Percentiles rank a stretch among this genome's conserved stretches.
phyloP scores from a whole-genome alignment of 2,888 invertebrate species.

The Netelia fuscicornis region DNA sequence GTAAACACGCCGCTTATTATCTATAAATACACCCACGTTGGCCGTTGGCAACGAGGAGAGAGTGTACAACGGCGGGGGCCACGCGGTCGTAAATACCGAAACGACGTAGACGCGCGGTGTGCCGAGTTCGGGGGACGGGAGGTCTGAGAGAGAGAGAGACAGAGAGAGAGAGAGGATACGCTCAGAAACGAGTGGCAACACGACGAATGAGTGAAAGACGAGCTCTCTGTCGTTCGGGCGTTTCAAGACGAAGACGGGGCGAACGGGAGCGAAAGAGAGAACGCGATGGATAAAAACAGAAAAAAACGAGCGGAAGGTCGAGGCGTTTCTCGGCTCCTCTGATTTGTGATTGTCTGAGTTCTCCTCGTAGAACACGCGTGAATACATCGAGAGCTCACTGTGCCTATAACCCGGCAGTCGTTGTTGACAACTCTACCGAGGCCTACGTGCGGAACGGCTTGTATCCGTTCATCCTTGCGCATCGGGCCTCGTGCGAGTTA shows the following conservation, averaged over 20 bases:
- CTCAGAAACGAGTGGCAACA: no score
- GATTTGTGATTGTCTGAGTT: conserved; percentile 21
- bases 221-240: conserved; percentile 29
- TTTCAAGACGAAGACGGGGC: conserved; percentile 3
- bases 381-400: background rate
- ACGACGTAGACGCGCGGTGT: conserved; percentile 10
- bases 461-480: background rate
- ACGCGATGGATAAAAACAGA: conserved; percentile 15
- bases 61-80: conserved; percentile 45
- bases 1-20: conserved; percentile 75
- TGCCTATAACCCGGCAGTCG: conserved; percentile 19
- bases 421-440: conserved; percentile 31
- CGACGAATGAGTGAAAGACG: conserved; percentile 34
- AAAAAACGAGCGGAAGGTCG: conserved; percentile 50
- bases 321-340: conserved; percentile 11
- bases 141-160: background rate
- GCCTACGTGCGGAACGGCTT: conserved; percentile 58
- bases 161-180: background rate
- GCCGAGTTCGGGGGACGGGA: background rate
- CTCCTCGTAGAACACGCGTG: conserved; percentile 16
- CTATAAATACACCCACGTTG: conserved; percentile 72
- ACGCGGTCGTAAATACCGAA: conserved; percentile 62
- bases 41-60: conserved; percentile 48
- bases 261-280: background rate
- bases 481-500: background rate